Percentiles rank a stretch among this genome's conserved stretches.
phyloP scores from a whole-genome alignment of 64 coral and sea anemone genomes.

The Orbicella faveolata region DNA sequence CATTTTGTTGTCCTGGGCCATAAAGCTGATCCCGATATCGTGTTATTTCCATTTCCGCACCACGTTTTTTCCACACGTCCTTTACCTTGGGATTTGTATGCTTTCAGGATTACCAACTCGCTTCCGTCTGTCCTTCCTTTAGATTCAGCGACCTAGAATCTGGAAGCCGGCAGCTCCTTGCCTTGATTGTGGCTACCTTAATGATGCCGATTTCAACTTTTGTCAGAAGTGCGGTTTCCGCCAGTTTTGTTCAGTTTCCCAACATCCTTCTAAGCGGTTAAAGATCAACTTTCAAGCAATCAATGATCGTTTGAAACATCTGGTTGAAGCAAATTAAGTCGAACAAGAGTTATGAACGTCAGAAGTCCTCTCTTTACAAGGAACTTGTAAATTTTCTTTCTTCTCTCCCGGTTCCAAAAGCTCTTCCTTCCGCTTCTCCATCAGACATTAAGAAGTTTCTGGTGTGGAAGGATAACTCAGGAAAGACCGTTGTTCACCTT shows the following conservation, averaged over 20 bases:
- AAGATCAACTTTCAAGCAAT: slow-evolving; percentile 3
- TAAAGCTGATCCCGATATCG: not conserved
- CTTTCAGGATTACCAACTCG: slow-evolving; percentile 28
- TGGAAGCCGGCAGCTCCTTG: slow-evolving; percentile 26
- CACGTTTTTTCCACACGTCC: not conserved
- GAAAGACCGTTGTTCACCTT: slow-evolving; percentile 6
- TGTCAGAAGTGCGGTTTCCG: slow-evolving; percentile 29
- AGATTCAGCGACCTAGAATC: slow-evolving; percentile 16
- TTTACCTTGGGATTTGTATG: slow-evolving; percentile 33
- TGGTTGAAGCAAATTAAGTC: not conserved
- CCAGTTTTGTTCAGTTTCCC: slow-evolving; percentile 8
- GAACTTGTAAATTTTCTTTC: slow-evolving; percentile 41
- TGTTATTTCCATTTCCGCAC: not conserved
- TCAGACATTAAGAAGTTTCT: slow-evolving; percentile 39
- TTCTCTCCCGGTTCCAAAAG: slow-evolving; percentile 39
- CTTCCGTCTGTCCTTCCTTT: too few species aligned
- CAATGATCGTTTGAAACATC: not conserved
- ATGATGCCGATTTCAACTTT: slow-evolving; percentile 31
- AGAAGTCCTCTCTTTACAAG: slow-evolving; percentile 31
- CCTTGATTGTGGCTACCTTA: slow-evolving; percentile 20
- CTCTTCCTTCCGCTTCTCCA: not conserved
- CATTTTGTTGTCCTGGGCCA: not conserved
- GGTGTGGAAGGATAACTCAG: not conserved
- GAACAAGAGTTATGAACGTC: slow-evolving; percentile 42
- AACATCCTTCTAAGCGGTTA: slow-evolving; percentile 12